Evolutionary conservation across 2,113 vertebrate species (phyloP).

Genomic region (Mastomys coucha): DNA sequence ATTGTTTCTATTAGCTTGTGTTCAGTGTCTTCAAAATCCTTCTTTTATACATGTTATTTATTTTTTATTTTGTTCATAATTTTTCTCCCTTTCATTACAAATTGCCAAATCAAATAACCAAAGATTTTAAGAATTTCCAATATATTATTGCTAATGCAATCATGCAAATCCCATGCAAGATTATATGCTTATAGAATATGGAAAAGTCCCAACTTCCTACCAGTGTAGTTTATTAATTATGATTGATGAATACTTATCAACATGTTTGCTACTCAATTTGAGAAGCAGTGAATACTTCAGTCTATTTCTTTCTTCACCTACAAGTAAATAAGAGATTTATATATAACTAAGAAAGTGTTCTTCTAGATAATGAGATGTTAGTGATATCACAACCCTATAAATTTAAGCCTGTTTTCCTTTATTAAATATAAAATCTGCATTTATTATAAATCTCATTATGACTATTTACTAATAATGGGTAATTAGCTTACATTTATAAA

Average conservation of each 20-base stretch:
- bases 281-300: background rate
- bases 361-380: background rate
- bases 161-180: background rate
- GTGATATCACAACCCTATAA: background rate
- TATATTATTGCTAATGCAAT: background rate
- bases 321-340: background rate
- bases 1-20: slow-evolving; percentile 1
- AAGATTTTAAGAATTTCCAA: background rate
- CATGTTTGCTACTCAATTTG: background rate
- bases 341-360: background rate
- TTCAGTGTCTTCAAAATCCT: background rate
- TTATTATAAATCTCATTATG: slow-evolving; percentile 29
- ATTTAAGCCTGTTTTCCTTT: background rate
- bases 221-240: background rate
- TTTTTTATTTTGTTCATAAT: background rate
- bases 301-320: background rate
- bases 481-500: background rate
- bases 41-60: background rate
- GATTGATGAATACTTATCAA: slow-evolving; percentile 32
- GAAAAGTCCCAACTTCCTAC: background rate
- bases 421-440: slow-evolving; percentile 19
- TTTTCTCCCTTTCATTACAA: background rate
- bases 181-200: background rate
- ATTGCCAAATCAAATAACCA: background rate
- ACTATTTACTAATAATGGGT: background rate